phyloP scores from a whole-genome alignment of 1,140 invertebrate species.

The Oreohelix idahoensis region DNA sequence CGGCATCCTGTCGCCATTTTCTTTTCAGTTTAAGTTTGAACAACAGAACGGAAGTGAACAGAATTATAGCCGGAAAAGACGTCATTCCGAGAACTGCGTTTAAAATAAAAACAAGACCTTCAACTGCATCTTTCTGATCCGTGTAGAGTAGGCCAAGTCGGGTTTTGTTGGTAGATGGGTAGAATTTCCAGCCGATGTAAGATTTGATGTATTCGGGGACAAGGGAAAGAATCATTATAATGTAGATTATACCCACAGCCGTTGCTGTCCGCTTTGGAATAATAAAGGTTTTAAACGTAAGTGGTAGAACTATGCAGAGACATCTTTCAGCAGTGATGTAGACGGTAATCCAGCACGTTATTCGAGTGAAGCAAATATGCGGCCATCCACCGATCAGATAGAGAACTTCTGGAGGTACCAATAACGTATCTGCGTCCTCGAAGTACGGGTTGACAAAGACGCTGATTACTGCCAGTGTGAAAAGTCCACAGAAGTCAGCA shows the following conservation, averaged over 20 bases:
- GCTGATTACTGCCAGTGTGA: background rate
- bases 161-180: background rate
- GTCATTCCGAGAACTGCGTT: background rate
- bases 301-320: background rate
- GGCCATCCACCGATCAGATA: constrained; percentile 11
- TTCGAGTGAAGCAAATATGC: background rate
- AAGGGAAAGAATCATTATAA: background rate
- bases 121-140: background rate
- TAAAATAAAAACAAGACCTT: background rate
- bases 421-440: background rate
- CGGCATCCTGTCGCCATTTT: constrained; percentile 1
- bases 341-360: constrained; percentile 14
- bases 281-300: background rate
- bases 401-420: background rate
- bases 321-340: constrained; percentile 23
- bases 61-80: background rate
- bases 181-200: constrained; percentile 1
- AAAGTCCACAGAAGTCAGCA: background rate
- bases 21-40: background rate
- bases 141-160: background rate
- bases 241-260: background rate
- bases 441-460: background rate
- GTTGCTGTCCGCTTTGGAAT: background rate
- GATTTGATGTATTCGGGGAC: background rate
- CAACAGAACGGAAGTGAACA: background rate